These are phyloP conservation scores for Ephestia elutella DNA, from an alignment of 1,140 invertebrate genomes.

Conservation along the genomic window DNA sequence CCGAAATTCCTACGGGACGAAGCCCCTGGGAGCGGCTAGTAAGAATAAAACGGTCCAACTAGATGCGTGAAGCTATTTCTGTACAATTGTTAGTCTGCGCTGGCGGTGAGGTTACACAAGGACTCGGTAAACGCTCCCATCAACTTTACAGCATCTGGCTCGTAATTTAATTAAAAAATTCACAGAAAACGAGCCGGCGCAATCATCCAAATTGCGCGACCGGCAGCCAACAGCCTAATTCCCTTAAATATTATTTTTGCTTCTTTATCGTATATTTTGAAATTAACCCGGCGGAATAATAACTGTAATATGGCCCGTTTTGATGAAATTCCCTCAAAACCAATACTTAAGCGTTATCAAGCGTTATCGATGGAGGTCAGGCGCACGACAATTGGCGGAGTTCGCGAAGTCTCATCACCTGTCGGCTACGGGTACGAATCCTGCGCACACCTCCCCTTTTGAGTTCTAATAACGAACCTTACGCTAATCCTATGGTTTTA, in stretches of 20 bases:
- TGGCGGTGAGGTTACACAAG: slow-evolving; percentile 23
- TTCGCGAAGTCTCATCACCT: slow-evolving; percentile 16
- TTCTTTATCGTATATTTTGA: slow-evolving; percentile 65
- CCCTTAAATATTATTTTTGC: slow-evolving; percentile 64
- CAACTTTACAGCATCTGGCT: slow-evolving; percentile 55
- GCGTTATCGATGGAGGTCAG: slow-evolving; percentile 31
- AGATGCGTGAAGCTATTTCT: slow-evolving; percentile 8
- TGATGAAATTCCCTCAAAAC: slow-evolving; percentile 67
- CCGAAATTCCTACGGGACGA: too few species aligned
- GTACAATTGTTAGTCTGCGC: slow-evolving; percentile 18
- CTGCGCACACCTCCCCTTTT: slow-evolving; percentile 39
- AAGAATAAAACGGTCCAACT: too few species aligned
- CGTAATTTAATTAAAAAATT: slow-evolving; percentile 74
- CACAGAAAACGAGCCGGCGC: slow-evolving; percentile 61
- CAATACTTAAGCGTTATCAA: slow-evolving; percentile 67
- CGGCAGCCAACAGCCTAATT: slow-evolving; percentile 65
- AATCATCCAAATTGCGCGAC: slow-evolving; percentile 67
- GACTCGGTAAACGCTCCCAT: slow-evolving; percentile 28
- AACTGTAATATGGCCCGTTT: slow-evolving; percentile 54
- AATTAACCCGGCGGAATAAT: slow-evolving; percentile 58
- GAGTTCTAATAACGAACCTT: slow-evolving; percentile 37
- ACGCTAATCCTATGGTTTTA: slow-evolving; percentile 28
- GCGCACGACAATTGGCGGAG: slow-evolving; percentile 26
- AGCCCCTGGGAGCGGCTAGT: too few species aligned
- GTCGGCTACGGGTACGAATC: slow-evolving; percentile 17